Evolutionary conservation across 2,797 vertebrate genomes (phyloP), one percentile per base, ranked within the genome.

Genomic region (Numenius phaeopus): DNA sequence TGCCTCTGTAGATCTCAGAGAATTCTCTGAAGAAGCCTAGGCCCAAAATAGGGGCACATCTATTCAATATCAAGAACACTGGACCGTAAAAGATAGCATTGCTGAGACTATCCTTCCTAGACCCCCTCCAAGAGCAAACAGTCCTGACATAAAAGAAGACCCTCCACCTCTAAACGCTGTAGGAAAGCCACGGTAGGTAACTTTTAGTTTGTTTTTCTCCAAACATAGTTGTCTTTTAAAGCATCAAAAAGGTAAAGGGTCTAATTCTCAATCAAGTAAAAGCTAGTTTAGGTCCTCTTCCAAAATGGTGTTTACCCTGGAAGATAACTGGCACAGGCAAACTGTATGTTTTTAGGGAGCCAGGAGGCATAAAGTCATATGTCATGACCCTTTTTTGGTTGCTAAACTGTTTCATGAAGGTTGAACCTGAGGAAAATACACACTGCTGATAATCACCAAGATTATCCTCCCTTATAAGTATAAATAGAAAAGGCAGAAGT

Each of bases 391-490:
- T 10, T 55, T 78, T 67, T 5, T 59, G 0, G 9, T 57, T 82
- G 58, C 17, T 70, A 64, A 86, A 75, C 12, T 49, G 23, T 86
- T 69, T 44, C 19, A 46, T 5, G 27, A 32, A 89, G 27, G 2
- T 23, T 80, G 12, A 94, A 88, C 13, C 7, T 23, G 18, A 88
- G 14, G 14, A 90, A 90, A 94, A 91, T 7, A 34, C 49, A 57
- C 7, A 49, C 14, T 47, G 9, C 5, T 80, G 47, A 62, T 39
- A 46, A 80, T 55, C 18, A 70, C 7, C 30, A 59, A 59, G 29
- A 67, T 71, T 47, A 44, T n/a, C 34, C 58, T 84, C 22, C 27
- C 11, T 72, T 82, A 2, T 17, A 72, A 62, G 26, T 49, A 58
- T 39, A 75, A 81, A 55, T 1, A 78, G 14, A 18, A 37, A 64